These are phyloP conservation scores for Nesometra sesokonis DNA, from an alignment of 35 echinoderm and acorn worm species.

Conservation along the genomic window DNA sequence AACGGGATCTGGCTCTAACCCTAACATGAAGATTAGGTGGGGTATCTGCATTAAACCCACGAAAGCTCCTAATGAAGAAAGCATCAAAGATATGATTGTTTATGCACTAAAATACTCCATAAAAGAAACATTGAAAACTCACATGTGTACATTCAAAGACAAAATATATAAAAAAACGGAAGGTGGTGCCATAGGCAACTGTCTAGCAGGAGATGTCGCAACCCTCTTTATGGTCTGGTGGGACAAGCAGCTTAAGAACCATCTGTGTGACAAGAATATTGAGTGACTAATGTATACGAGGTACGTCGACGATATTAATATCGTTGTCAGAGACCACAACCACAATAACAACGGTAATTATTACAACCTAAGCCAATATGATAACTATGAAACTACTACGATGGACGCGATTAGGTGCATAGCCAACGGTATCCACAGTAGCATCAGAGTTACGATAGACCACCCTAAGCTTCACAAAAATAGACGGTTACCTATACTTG, in stretches of 20 bases:
- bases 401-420: too few relatives aligned
- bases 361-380: too few relatives aligned
- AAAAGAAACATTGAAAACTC: conserved; percentile 5
- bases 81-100: conserved; percentile 5
- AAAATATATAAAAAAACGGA: background rate
- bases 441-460: too few relatives aligned
- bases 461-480: too few relatives aligned
- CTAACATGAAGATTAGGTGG: conserved; percentile 10
- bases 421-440: too few relatives aligned
- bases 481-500: too few relatives aligned
- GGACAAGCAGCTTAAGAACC: background rate
- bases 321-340: too few relatives aligned
- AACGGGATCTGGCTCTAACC: conserved; percentile 2
- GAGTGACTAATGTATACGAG: too few relatives aligned
- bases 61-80: background rate
- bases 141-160: conserved; percentile 12
- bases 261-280: too few relatives aligned
- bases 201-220: background rate
- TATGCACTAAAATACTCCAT: conserved; percentile 18
- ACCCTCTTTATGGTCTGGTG: conserved; percentile 15
- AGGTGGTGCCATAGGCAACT: conserved; percentile 1
- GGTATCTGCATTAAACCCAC: background rate
- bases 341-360: too few relatives aligned
- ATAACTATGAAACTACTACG: too few relatives aligned
- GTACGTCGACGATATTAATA: too few relatives aligned